Base-by-base conservation (phyloP, 2,888 invertebrate genomes). In the Meliscaeva auricollis region DNA sequence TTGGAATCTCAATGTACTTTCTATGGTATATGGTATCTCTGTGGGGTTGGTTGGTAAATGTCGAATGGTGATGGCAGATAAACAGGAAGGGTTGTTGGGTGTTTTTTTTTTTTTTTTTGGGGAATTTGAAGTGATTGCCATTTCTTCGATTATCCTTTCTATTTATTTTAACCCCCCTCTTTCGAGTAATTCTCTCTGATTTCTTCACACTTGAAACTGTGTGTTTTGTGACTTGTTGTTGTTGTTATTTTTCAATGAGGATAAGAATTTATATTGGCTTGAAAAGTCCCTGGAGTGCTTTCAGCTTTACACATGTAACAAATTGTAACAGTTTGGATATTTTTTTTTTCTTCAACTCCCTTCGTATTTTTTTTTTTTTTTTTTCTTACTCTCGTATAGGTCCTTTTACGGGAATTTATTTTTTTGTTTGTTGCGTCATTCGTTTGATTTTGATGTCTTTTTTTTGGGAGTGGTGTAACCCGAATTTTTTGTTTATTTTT, bases 241-340 rank as follows among this genome's bases (percentile, higher is more conserved):
- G 64, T 64, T 90, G 89, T 89, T 90, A 90, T 90, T 89, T 90
- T 90, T 89, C 89, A 90, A 90, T 89, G 90, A 90, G 90, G 90
- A 90, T 90, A 89, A 91, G 90, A 90, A 90, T 90, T 90, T 90
- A 89, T 91, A 90, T 90, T 90, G 90, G 90, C 89, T 90, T 91
- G 90, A 91, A 91, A 90, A 90, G 91, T 91, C 91, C 91, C 89
- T 88, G 90, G 90, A 91, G 90, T 91, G 89, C 90, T 90, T 90
- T 89, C 89, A 90, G 90, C 90, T 90, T 90, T 90, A 90, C 90
- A 91, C 90, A 89, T 91, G 89, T 89, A 91, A 90, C 91, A 91
- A 91, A 91, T 91, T 91, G 90, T 90, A 89, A 90, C 90, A 79
- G 87, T 87, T 81, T 87, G 87, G 87, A 82, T 76, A 70, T 68